These are phyloP conservation scores for Ivindomyrus marchei DNA, from an alignment of 2,113 vertebrate species.

Conservation along the genomic window DNA sequence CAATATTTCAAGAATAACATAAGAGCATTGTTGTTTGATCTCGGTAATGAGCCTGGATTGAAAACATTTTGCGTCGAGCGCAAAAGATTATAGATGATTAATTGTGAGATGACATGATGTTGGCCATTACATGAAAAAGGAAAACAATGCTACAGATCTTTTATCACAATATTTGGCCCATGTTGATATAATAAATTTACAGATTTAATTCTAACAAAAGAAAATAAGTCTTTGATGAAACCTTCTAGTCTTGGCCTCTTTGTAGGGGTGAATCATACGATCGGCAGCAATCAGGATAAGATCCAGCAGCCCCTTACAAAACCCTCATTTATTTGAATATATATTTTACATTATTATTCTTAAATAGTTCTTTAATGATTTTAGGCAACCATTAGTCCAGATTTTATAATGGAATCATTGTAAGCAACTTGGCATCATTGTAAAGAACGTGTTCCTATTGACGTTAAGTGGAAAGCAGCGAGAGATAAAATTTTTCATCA, in stretches of 20 bases:
- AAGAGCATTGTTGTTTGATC: background rate
- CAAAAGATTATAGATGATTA: background rate
- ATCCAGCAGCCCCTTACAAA: background rate
- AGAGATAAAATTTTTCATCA: background rate
- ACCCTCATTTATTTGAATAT: background rate
- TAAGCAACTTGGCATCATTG: background rate
- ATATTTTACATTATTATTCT: background rate
- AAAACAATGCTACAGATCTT: background rate
- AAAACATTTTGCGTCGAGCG: background rate
- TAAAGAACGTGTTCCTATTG: background rate
- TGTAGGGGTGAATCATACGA: background rate
- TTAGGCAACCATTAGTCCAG: background rate
- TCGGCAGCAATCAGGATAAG: background rate
- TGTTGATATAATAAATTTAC: background rate
- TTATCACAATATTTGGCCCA: constrained; percentile 3
- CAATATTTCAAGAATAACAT: background rate
- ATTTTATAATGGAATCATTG: background rate
- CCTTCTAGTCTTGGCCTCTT: background rate
- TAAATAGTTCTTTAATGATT: background rate
- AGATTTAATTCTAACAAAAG: background rate
- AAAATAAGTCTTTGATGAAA: constrained; percentile 4
- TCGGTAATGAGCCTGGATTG: background rate
- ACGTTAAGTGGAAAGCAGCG: background rate
- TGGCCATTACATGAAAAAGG: background rate
- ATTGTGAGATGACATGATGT: background rate